Base-by-base conservation (phyloP, 2,888 invertebrate genomes). In the Drosophila austrosaltans region DNA sequence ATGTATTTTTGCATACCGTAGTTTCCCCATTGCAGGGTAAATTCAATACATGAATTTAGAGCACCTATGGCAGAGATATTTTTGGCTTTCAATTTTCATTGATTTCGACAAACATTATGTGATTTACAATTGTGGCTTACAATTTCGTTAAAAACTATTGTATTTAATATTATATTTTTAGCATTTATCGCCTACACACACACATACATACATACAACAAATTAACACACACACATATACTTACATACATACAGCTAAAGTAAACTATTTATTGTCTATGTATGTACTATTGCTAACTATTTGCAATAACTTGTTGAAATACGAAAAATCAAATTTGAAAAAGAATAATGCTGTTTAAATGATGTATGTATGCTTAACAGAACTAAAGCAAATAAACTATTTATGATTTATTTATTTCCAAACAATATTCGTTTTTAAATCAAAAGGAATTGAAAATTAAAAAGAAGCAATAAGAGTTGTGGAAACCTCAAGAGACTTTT, bases 91-190 rank as follows among this genome's bases (percentile, higher is more conserved):
- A 12, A 36, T 25, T 61, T 74, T 63, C 48, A 36, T 67, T 67
- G 71, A 66, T 63, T 44, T 75, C 61, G 39, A 53, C 71, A 68
- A 68, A 80, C 44, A 64, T 72, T 77, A 87, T 84, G 84, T 85
- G 84, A 87, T 85, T 85, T 81, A 73, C 65, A 79, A 82, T 75
- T 82, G 84, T 85, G 84, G 87, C 84, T 87, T 87, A 84, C 42
- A 70, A 62, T 72, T 86, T 72, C 54, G 61, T 72, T 68, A 67
- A 69, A 78, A 72, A 72, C 25, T 80, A 82, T 75, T 72, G 72
- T 60, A 66, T 57, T 62, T 64, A 78, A 58, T 75, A 66, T 40
- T 56, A 57, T 59, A 59, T 64, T 59, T 74, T 67, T 72, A 70
- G 63, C 66, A 69, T 56, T 59, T 40, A 25, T n/a, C 53, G 53